Percentiles rank a stretch among this genome's conserved stretches.
Evolutionary conservation across 2,888 invertebrate genomes (phyloP).

Genomic region (Falcaria lacertinaria): DNA sequence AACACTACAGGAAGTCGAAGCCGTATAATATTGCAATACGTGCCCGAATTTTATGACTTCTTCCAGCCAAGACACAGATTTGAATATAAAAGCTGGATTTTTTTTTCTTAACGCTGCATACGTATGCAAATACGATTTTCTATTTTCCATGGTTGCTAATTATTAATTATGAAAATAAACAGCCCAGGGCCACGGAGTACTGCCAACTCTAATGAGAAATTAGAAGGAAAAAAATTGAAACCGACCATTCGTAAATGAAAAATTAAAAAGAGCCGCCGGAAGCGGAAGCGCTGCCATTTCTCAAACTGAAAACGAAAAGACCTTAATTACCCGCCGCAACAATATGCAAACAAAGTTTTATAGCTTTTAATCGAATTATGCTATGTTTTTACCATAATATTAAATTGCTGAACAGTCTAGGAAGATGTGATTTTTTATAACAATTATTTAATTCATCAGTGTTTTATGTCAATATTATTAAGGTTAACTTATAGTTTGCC

Average conservation of each 20-base stretch:
- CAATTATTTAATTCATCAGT: too few species aligned
- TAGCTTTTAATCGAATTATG: slow-evolving; percentile 3
- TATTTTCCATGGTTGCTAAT: slow-evolving; percentile 30
- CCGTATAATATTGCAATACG: too few species aligned
- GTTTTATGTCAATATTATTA: too few species aligned
- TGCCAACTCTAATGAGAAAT: slow-evolving; percentile 68
- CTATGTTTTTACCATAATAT: not conserved
- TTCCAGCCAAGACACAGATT: too few species aligned
- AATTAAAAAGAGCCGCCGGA: slow-evolving; percentile 67
- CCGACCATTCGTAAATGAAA: slow-evolving; percentile 62
- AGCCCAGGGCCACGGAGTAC: slow-evolving; percentile 45
- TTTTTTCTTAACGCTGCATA: too few species aligned
- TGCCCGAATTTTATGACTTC: too few species aligned
- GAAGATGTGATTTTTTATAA: too few species aligned
- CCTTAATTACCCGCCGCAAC: slow-evolving; percentile 55
- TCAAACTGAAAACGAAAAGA: slow-evolving; percentile 45
- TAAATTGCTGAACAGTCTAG: too few species aligned
- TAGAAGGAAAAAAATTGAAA: slow-evolving; percentile 60
- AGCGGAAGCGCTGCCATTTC: slow-evolving; percentile 63
- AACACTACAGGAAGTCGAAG: too few species aligned
- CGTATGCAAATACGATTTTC: too few species aligned
- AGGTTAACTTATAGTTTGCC: too few species aligned
- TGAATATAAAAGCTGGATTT: too few species aligned
- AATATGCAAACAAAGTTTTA: slow-evolving; percentile 39
- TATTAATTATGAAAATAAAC: slow-evolving; percentile 34